A percentile compares a stretch with the other conserved stretches of the same genome.
Evolutionary conservation across 1,140 invertebrate species (phyloP).

Genomic region (Brachionus angularis): DNA sequence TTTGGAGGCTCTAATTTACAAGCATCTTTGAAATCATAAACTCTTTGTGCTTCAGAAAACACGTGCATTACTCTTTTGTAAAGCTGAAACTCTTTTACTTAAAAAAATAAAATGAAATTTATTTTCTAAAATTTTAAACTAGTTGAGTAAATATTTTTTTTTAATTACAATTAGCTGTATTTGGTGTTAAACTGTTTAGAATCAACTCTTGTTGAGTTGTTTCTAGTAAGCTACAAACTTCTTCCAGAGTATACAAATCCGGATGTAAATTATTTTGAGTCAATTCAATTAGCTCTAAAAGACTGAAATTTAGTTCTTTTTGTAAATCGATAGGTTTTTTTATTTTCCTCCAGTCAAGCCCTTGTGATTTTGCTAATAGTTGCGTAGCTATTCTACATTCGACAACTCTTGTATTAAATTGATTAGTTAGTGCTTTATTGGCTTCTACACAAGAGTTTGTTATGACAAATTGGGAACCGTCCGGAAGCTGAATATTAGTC

Average conservation of each 20-base stretch:
- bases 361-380: constrained; percentile 64
- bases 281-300: constrained; percentile 68
- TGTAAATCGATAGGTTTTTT: constrained; percentile 69
- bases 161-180: constrained; percentile 65
- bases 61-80: constrained; percentile 75
- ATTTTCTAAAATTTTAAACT: not conserved
- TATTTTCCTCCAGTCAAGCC: constrained; percentile 65
- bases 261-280: constrained; percentile 66
- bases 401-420: constrained; percentile 87
- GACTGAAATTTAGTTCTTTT: constrained; percentile 61
- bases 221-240: constrained; percentile 68
- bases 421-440: constrained; percentile 84
- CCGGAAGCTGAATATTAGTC: constrained; percentile 72
- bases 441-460: constrained; percentile 80
- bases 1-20: constrained; percentile 60
- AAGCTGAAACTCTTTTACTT: constrained; percentile 35
- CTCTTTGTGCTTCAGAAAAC: constrained; percentile 69
- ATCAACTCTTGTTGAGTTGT: constrained; percentile 67
- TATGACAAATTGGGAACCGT: constrained; percentile 80
- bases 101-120: not conserved
- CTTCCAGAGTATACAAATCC: constrained; percentile 69
- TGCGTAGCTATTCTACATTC: constrained; percentile 77
- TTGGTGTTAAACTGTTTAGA: constrained; percentile 65
- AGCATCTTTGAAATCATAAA: constrained; percentile 68
- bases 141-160: not conserved